Evolutionary conservation across 2,888 invertebrate species (phyloP).

Genomic region (Caenorhabditis becei): DNA sequence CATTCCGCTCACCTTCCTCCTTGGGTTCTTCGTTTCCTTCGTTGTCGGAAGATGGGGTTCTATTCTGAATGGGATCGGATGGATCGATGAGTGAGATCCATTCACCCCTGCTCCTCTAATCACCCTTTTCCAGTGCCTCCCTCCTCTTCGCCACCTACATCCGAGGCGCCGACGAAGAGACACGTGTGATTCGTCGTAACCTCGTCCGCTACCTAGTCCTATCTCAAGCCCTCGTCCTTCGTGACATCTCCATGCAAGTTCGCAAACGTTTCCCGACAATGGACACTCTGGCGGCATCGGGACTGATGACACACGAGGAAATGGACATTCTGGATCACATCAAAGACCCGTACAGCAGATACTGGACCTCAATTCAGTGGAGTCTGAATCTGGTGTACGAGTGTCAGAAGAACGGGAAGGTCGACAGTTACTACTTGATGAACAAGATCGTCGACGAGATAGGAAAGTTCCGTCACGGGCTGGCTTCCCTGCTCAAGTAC

Average conservation of each 20-base stretch:
- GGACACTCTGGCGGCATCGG: constrained; percentile 71
- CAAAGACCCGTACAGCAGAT: constrained; percentile 76
- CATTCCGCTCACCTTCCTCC: constrained; percentile 71
- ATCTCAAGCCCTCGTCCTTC: constrained; percentile 71
- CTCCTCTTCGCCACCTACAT: constrained; percentile 73
- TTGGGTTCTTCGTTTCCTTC: constrained; percentile 74
- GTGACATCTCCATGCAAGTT: constrained; percentile 75
- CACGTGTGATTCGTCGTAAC: constrained; percentile 67
- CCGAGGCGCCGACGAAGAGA: constrained; percentile 67
- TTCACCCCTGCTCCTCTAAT: neutral
- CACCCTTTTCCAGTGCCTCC: constrained; percentile 75
- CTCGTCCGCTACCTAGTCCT: constrained; percentile 72
- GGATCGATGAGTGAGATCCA: constrained; percentile 72
- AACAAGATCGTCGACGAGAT: constrained; percentile 75
- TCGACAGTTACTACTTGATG: constrained; percentile 75
- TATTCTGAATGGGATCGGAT: constrained; percentile 73
- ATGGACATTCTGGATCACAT: constrained; percentile 74
- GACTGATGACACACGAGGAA: constrained; percentile 73
- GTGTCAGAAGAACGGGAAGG: constrained; percentile 67
- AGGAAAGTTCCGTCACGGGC: constrained; percentile 72
- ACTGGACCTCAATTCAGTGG: constrained; percentile 75
- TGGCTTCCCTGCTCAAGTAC: constrained; percentile 72
- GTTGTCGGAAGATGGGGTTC: constrained; percentile 74
- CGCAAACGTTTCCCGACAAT: constrained; percentile 75
- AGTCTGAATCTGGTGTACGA: constrained; percentile 70